Percentiles rank a stretch among this genome's conserved stretches.
Evolutionary conservation across 1,140 invertebrate species (phyloP).

Genomic region (Nephotettix cincticeps): DNA sequence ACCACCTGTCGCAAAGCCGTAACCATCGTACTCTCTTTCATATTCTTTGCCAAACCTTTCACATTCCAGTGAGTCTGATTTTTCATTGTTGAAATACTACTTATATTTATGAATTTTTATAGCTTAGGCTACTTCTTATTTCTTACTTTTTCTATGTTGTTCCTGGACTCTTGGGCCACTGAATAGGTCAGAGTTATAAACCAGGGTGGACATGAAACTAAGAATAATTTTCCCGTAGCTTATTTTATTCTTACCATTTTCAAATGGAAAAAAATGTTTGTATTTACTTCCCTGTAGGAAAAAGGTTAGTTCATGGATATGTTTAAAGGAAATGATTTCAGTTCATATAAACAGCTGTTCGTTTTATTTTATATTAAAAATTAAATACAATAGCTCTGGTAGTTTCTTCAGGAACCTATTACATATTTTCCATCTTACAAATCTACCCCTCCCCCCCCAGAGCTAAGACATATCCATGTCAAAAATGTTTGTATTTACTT

Average conservation of each 20-base stretch:
- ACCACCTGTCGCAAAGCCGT: conserved; percentile 86
- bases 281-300: no score
- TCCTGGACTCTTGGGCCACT: not conserved
- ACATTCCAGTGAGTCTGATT: conserved; percentile 90
- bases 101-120: not conserved
- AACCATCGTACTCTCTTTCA: conserved; percentile 89
- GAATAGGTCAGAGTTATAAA: not conserved
- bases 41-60: conserved; percentile 94
- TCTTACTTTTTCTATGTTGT: not conserved
- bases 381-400: no score
- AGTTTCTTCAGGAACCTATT: no score
- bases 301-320: no score
- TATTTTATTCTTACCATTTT: not conserved
- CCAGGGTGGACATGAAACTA: not conserved
- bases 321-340: no score
- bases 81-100: conserved; percentile 9
- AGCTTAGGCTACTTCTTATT: not conserved
- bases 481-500: no score
- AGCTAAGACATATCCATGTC: no score
- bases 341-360: no score
- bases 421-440: no score
- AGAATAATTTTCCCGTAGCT: not conserved
- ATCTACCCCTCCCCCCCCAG: no score
- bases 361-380: no score
- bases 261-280: no score